Conservation (phyloP, 1,140 invertebrate genomes). For the Drosophila auraria region DNA sequence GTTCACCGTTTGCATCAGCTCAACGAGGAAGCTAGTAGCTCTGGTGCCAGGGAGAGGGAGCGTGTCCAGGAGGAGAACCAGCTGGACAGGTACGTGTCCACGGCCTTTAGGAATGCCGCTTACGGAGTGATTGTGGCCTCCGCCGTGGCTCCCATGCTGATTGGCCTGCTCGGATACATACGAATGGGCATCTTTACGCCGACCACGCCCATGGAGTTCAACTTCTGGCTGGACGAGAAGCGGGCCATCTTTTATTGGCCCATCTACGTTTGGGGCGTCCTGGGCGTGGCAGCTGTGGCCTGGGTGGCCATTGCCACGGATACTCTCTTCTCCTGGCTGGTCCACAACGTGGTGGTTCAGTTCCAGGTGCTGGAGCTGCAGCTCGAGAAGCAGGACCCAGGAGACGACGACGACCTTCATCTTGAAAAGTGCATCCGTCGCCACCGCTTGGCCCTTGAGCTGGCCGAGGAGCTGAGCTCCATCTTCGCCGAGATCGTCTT, state of each 20-base stretch:
- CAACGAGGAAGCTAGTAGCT: constrained; percentile 5
- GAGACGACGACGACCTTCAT: not conserved
- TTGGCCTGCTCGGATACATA: constrained; percentile 19
- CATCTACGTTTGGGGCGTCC: constrained; percentile 49
- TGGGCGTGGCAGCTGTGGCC: constrained; percentile 33
- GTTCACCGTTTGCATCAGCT: constrained; percentile 33
- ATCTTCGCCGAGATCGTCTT: constrained; percentile 57
- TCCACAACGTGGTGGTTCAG: constrained; percentile 54
- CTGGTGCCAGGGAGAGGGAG: not conserved
- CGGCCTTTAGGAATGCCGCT: constrained; percentile 34
- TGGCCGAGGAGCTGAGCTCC: constrained; percentile 40
- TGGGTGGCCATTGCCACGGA: constrained; percentile 43
- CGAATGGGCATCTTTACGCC: constrained; percentile 15
- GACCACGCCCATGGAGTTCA: constrained; percentile 58
- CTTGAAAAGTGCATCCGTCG: constrained; percentile 28
- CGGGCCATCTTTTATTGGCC: constrained; percentile 35
- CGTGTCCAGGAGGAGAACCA: constrained; percentile 32
- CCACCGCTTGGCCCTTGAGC: constrained; percentile 43
- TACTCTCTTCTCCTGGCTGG: constrained; percentile 58
- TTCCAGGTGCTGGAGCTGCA: constrained; percentile 44
- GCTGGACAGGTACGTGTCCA: constrained; percentile 35
- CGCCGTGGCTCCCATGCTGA: constrained; percentile 22
- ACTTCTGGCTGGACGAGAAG: constrained; percentile 52
- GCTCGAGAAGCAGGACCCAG: not conserved
- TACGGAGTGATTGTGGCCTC: constrained; percentile 29